phyloP scores from a whole-genome alignment of 1,140 invertebrate species.

The Hycleus cichorii region DNA sequence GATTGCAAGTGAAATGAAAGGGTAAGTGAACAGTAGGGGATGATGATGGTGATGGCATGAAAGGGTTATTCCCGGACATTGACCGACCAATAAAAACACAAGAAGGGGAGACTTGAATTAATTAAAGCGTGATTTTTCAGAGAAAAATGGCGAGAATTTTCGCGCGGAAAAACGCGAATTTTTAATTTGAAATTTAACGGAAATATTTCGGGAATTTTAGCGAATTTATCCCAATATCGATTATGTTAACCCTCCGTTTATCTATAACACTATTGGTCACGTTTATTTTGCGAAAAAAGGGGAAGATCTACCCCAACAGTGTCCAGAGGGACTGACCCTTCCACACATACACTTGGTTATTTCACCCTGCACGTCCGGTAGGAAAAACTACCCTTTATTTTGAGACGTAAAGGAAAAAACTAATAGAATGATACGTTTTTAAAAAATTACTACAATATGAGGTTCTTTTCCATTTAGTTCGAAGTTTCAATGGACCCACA shows the following conservation, averaged over 20 bases:
- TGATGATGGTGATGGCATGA: conserved; percentile 2
- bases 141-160: background rate
- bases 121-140: background rate
- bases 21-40: background rate
- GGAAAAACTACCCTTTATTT: conserved; percentile 3
- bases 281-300: conserved; percentile 12
- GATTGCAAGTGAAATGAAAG: conserved; percentile 3
- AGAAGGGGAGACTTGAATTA: conserved; percentile 6
- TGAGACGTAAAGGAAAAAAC: conserved; percentile 12
- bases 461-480: too few species aligned
- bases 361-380: background rate
- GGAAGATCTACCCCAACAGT: conserved; percentile 22
- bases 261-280: conserved; percentile 22
- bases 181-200: conserved; percentile 11
- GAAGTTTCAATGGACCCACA: conserved; percentile 27
- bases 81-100: conserved; percentile 10
- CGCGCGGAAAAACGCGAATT: background rate
- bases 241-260: conserved; percentile 21
- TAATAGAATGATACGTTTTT: conserved; percentile 6
- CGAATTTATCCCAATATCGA: conserved; percentile 13
- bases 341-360: conserved; percentile 15
- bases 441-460: too few species aligned
- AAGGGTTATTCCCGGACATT: background rate
- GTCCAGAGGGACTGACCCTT: conserved; percentile 31
- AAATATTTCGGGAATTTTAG: conserved; percentile 8